Conservation (phyloP, 2,888 invertebrate species). For the Resseliella maxima region DNA sequence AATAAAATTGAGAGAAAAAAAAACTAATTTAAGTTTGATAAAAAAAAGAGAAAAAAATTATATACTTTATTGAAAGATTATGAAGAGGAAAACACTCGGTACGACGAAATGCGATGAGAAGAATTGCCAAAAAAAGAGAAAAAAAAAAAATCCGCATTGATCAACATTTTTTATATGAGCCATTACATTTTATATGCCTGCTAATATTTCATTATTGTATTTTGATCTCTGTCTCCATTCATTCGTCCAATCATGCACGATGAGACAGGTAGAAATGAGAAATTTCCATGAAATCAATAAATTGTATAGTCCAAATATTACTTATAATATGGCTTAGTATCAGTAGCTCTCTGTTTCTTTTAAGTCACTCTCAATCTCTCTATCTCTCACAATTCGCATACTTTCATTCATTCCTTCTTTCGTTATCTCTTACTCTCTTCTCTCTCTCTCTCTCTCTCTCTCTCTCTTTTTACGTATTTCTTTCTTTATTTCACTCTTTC, state of each 20-base stretch:
- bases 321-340: not conserved
- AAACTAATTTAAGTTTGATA: not conserved
- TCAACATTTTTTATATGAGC: not conserved
- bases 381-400: no score
- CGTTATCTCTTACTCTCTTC: not conserved
- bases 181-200: constrained; percentile 32
- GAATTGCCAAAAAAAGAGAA: constrained; percentile 8
- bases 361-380: no score
- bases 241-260: not conserved
- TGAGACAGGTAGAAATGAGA: not conserved
- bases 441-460: not conserved
- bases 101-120: not conserved
- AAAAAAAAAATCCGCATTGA: not conserved
- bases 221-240: not conserved
- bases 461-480: not conserved
- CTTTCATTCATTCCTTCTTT: not conserved
- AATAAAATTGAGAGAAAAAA: not conserved
- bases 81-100: not conserved
- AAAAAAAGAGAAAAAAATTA: not conserved
- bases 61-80: not conserved
- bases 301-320: not conserved
- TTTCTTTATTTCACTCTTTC: not conserved
- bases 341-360: not conserved
- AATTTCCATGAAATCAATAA: constrained; percentile 32
- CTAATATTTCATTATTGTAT: not conserved